Percentiles rank a stretch among this genome's conserved stretches.
These are phyloP conservation scores for Pseudotriccus pelzelni DNA, from an alignment of 2,797 vertebrate genomes.

Conservation along the genomic window DNA sequence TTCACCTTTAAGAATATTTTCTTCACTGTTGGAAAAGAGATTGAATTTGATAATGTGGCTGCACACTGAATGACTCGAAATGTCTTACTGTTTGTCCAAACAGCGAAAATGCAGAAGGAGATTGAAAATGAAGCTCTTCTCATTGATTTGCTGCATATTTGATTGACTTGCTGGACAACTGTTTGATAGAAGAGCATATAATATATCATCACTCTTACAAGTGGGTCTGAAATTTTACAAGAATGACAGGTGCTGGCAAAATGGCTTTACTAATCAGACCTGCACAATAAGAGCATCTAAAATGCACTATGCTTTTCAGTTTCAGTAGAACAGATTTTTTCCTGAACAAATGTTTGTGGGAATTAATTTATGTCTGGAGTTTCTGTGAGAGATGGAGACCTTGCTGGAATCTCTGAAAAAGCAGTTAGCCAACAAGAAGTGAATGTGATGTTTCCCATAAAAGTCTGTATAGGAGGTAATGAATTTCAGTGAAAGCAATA, in stretches of 20 bases:
- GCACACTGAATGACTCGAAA: slow-evolving; percentile 31
- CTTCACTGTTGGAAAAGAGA: slow-evolving; percentile 35
- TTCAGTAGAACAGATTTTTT: neutral
- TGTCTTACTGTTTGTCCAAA: slow-evolving; percentile 53
- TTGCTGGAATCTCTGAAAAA: neutral
- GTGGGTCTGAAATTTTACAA: slow-evolving; percentile 20
- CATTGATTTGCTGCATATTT: slow-evolving; percentile 48
- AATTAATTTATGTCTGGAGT: neutral
- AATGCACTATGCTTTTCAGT: neutral
- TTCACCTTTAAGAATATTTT: slow-evolving; percentile 50
- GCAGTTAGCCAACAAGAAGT: neutral
- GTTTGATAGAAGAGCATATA: slow-evolving; percentile 32
- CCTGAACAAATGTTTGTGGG: neutral
- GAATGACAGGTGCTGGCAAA: slow-evolving; percentile 2
- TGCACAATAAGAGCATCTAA: neutral
- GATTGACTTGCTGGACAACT: slow-evolving; percentile 23
- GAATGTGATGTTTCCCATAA: neutral
- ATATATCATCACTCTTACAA: neutral
- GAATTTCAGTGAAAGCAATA: neutral
- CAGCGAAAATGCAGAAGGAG: slow-evolving; percentile 18
- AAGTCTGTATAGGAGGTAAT: neutral
- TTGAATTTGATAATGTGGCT: slow-evolving; percentile 18
- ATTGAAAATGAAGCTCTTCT: slow-evolving; percentile 46
- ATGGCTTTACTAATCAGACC: slow-evolving; percentile 50
- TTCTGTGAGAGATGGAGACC: neutral